phyloP scores from a whole-genome alignment of 2,797 vertebrate species.

The Poeciliopsis infans region DNA sequence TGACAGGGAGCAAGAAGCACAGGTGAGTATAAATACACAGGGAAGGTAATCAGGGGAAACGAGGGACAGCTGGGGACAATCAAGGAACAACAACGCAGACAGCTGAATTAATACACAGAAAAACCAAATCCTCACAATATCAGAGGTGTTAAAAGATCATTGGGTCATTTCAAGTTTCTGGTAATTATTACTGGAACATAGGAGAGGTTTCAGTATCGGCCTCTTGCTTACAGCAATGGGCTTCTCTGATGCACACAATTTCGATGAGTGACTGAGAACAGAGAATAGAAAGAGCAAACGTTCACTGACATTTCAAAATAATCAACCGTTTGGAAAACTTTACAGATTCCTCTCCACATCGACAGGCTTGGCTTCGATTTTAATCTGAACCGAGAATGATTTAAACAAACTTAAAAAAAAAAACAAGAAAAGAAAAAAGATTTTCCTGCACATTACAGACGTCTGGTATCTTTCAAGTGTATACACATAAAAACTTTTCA shows the following conservation, averaged over 20 bases:
- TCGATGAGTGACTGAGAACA: not conserved
- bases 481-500: not conserved
- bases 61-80: no score
- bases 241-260: not conserved
- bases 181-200: not conserved
- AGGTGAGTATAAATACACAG: no score
- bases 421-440: not conserved
- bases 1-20: no score
- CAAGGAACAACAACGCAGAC: no score
- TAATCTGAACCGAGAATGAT: not conserved
- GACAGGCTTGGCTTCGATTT: not conserved
- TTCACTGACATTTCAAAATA: not conserved
- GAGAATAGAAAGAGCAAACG: constrained; percentile 10
- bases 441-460: not conserved
- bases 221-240: not conserved
- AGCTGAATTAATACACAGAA: no score
- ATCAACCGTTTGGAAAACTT: not conserved
- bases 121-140: no score
- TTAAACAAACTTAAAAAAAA: not conserved
- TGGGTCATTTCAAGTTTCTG: not conserved
- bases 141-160: not conserved
- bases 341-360: constrained; percentile 11
- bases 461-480: not conserved
- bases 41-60: no score
- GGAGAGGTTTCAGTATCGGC: not conserved